Conservation (phyloP, 2,797 vertebrate species). For the Craterocephalus amniculus region DNA sequence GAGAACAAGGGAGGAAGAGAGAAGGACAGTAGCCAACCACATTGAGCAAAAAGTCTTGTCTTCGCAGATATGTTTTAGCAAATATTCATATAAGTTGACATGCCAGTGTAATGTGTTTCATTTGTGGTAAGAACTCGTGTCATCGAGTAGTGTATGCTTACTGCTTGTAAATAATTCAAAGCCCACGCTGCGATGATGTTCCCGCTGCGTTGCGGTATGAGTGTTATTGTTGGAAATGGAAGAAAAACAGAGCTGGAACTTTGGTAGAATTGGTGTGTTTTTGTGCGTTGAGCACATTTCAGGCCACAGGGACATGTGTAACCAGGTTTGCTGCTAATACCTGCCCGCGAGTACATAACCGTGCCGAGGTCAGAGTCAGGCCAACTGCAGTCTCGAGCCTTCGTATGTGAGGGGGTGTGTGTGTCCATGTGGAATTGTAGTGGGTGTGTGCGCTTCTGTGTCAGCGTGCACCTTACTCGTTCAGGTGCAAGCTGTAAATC, state of each 20-base stretch:
- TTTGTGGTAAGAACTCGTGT: slow-evolving; percentile 56
- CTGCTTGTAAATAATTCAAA: slow-evolving; percentile 70
- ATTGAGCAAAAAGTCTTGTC: slow-evolving; percentile 48
- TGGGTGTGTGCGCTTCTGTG: slow-evolving; percentile 45
- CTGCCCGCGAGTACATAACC: slow-evolving; percentile 40
- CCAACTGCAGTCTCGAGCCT: slow-evolving; percentile 64
- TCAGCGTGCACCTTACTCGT: slow-evolving; percentile 57
- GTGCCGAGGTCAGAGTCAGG: slow-evolving; percentile 55
- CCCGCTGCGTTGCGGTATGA: slow-evolving; percentile 35
- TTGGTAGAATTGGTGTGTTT: not conserved
- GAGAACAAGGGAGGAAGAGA: not conserved
- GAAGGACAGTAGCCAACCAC: slow-evolving; percentile 17
- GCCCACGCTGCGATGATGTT: slow-evolving; percentile 44
- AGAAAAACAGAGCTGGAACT: not conserved
- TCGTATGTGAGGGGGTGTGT: not conserved
- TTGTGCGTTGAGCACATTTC: slow-evolving; percentile 10
- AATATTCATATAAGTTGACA: slow-evolving; percentile 59
- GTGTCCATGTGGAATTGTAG: slow-evolving; percentile 25
- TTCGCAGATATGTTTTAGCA: slow-evolving; percentile 43
- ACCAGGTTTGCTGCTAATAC: slow-evolving; percentile 44
- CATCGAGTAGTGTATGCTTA: slow-evolving; percentile 60
- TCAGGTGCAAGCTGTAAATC: slow-evolving; percentile 73
- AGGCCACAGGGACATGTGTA: slow-evolving; percentile 21
- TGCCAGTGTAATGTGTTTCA: slow-evolving; percentile 40
- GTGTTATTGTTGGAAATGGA: slow-evolving; percentile 40